These are phyloP conservation scores for Neolamprologus toae DNA, from an alignment of 2,113 vertebrate species.

Conservation along the genomic window DNA sequence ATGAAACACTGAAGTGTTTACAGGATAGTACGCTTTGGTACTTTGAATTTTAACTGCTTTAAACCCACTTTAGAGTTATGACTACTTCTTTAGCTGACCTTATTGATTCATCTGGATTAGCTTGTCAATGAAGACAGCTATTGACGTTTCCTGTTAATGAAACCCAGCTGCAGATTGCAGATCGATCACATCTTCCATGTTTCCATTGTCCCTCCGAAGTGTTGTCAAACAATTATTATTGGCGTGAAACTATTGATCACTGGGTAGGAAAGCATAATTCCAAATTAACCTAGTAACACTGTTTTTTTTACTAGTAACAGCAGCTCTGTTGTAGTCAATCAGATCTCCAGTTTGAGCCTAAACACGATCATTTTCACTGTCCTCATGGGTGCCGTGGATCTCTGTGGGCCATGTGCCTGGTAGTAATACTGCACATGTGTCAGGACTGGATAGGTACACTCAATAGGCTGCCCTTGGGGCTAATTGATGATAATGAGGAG, in stretches of 20 bases:
- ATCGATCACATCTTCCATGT: neutral
- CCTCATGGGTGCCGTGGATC: neutral
- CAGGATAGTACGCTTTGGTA: neutral
- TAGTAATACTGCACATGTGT: neutral
- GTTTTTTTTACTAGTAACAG: neutral
- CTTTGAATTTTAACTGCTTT: too few relatives aligned
- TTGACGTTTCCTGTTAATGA: neutral
- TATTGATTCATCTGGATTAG: neutral
- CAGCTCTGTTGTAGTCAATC: neutral
- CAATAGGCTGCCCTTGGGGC: neutral
- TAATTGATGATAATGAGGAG: slow-evolving; percentile 31
- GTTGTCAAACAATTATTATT: neutral
- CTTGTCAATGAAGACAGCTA: slow-evolving; percentile 9
- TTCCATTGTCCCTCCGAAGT: neutral
- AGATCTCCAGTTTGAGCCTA: neutral
- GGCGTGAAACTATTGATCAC: neutral
- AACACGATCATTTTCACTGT: neutral
- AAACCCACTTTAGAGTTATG: neutral
- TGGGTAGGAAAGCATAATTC: slow-evolving; percentile 5
- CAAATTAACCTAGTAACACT: slow-evolving; percentile 17
- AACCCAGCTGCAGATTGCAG: neutral
- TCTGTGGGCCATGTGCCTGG: neutral
- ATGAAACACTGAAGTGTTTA: neutral
- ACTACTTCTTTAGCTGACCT: neutral
- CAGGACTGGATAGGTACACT: neutral